Base-by-base conservation (phyloP, 2,113 vertebrate genomes). In the Arvicanthis niloticus region DNA sequence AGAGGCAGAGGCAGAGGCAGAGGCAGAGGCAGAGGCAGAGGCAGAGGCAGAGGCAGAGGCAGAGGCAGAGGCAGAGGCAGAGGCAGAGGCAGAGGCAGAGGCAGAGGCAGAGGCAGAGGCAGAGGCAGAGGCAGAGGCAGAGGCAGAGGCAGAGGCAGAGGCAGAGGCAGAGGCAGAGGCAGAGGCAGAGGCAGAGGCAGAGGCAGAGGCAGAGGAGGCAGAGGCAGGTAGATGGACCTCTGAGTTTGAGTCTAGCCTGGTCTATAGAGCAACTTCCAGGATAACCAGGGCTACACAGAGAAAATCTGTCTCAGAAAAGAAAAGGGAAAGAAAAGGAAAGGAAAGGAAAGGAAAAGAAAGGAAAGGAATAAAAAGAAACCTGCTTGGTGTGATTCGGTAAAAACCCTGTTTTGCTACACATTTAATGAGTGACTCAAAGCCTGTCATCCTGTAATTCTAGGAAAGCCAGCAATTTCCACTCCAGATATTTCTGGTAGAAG, bases 401-500 rank as follows among this genome's bases (percentile, higher is more conserved):
- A 91, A 78, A 91, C 40, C 37, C 45, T 94, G 37, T 21, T 48
- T 96, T 93, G 85, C 29, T 40, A 2, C 19, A 37, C 5, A 0
- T 40, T 48, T 34, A 78, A 68, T 13, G 45, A 80, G 65, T 37
- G 51, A 7, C 13, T 91, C 56, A 62, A 56, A 89, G 19, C n/a
- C 94, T 88, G 40, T 84, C 84, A 78, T 85, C 56, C 53, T 89
- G 10, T 72, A 72, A 93, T 82, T 96, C 91, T 72, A 90, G 67
- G 72, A 37, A 93, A 94, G 56, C 68, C 60, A 93, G 68, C 45
- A 45, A 48, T 90, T 75, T 75, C 65, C 4, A 58, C 10, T 56
- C 75, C 17, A 17, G 5, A 48, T 77, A 11, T 60, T 82, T 68
- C 65, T 65, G 45, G 12, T 45, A 8, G 29, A 22, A 19, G 37